Percentiles rank a stretch among this genome's conserved stretches.
Evolutionary conservation across 2,888 invertebrate species (phyloP).

Genomic region (Sicus ferrugineus): DNA sequence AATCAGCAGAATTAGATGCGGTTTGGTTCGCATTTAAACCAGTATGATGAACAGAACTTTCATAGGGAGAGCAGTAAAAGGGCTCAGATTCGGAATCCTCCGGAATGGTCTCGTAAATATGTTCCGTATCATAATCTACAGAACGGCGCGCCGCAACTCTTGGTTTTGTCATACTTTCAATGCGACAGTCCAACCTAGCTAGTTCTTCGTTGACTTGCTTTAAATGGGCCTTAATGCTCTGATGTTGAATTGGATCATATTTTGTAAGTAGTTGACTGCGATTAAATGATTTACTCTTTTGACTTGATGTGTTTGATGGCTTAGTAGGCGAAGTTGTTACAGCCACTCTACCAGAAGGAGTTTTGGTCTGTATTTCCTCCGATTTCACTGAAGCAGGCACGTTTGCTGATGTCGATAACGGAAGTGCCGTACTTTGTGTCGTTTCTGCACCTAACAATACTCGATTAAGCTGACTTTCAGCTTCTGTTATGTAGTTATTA

Average conservation of each 20-base stretch:
- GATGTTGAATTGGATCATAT: constrained; percentile 52
- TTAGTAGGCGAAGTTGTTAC: constrained; percentile 11
- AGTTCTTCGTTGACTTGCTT: constrained; percentile 68
- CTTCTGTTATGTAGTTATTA: constrained; percentile 53
- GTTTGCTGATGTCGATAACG: not conserved
- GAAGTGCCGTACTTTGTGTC: not conserved
- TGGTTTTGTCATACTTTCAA: constrained; percentile 67
- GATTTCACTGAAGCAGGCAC: not conserved
- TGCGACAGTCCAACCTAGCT: constrained; percentile 68
- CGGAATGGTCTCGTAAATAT: constrained; percentile 74
- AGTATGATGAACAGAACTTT: constrained; percentile 56
- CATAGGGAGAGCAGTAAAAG: constrained; percentile 72
- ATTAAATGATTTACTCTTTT: constrained; percentile 27
- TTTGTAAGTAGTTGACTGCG: constrained; percentile 25
- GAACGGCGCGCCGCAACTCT: not conserved
- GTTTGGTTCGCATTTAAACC: constrained; percentile 41
- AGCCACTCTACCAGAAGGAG: too few relatives aligned
- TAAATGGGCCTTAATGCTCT: constrained; percentile 56
- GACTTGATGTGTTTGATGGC: constrained; percentile 19
- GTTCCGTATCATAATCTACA: constrained; percentile 68
- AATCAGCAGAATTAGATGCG: constrained; percentile 37
- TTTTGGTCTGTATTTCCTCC: not conserved
- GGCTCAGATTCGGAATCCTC: constrained; percentile 71
- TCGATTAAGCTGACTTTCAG: constrained; percentile 52
- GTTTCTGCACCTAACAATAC: constrained; percentile 39